Base-by-base conservation (phyloP, 2,888 invertebrate genomes). In the Noctuana brunneofusca region DNA sequence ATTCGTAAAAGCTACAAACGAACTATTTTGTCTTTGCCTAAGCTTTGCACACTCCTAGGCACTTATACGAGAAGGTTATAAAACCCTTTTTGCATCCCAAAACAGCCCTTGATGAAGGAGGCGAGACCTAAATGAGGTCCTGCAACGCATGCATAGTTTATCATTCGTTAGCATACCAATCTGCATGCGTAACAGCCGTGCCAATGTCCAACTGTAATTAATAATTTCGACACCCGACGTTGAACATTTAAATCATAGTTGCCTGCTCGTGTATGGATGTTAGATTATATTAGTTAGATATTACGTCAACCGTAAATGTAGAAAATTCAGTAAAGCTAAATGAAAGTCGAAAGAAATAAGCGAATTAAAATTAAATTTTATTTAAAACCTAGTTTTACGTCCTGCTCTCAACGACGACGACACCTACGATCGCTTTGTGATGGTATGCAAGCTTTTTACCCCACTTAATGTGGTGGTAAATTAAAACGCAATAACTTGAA, bases 81-180 rank as follows among this genome's bases (percentile, higher is more conserved):
- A 32, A 32, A 32, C 30, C 38, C 38, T 38, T 38, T 14, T 38
- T 38, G 22, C 16, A 27, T 22, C 14, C 24, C 27, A 60, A 60
- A 60, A 54, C 46, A 46, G 18, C 22, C 60, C 27, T 60, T 60
- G 60, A 60, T 54, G 32, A 43, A 20, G 53, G 46, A 48, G 53
- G 4, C 52, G 52, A 53, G 59, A 46, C 22, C 52, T 48, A 72
- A 74, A 75, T 75, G 72, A 70, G 77, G 73, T 72, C 73, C 71
- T 74, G 75, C 78, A 77, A 71, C 76, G 73, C 78, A 83, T 89
- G 80, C 83, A 89, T 90, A 85, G 84, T 90, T 88, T 82, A 90
- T 87, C 84, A 87, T 86, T 88, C 84, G 87, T 87, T 84, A 83
- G 86, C 88, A 80, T 84, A 80, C 85, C 91, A 90, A 91, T 90